Percentiles rank a stretch among this genome's conserved stretches.
Conservation (phyloP, 2,113 vertebrate species). For the Pycnonotus jocosus region DNA sequence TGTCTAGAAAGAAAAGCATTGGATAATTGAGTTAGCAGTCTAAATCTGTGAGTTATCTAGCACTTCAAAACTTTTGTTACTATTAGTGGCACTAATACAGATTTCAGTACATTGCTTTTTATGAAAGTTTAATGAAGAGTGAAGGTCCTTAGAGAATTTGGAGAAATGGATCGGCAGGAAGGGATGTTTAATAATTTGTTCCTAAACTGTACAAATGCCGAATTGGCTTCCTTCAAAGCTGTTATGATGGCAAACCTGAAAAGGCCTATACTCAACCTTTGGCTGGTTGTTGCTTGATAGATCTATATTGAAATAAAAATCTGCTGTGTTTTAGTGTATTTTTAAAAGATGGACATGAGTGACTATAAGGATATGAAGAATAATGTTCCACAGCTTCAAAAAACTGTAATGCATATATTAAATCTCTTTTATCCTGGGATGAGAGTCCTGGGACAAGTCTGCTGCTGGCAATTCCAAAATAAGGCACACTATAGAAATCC, state of each 20-base stretch:
- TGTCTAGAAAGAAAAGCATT: not conserved
- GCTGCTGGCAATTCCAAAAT: not conserved
- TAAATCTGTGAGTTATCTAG: not conserved
- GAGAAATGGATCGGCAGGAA: not conserved
- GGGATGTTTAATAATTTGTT: not conserved
- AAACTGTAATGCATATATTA: not conserved
- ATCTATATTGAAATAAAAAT: not conserved
- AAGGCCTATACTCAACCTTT: not conserved
- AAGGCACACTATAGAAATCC: not conserved
- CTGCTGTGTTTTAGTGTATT: not conserved
- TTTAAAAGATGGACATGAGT: not conserved
- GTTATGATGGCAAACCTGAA: not conserved
- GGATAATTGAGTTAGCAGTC: not conserved
- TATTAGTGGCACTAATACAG: not conserved
- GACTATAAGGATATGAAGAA: not conserved
- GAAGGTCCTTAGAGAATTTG: not conserved
- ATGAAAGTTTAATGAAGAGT: not conserved
- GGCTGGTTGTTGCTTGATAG: not conserved
- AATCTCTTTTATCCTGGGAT: not conserved
- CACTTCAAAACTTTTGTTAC: not conserved
- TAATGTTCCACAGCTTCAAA: not conserved
- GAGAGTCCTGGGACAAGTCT: not conserved
- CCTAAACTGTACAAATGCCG: not conserved
- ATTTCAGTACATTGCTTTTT: not conserved
- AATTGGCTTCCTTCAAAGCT: not conserved